These are phyloP conservation scores for Graphium colonna DNA, from an alignment of 2,888 invertebrate species.

Conservation along the genomic window DNA sequence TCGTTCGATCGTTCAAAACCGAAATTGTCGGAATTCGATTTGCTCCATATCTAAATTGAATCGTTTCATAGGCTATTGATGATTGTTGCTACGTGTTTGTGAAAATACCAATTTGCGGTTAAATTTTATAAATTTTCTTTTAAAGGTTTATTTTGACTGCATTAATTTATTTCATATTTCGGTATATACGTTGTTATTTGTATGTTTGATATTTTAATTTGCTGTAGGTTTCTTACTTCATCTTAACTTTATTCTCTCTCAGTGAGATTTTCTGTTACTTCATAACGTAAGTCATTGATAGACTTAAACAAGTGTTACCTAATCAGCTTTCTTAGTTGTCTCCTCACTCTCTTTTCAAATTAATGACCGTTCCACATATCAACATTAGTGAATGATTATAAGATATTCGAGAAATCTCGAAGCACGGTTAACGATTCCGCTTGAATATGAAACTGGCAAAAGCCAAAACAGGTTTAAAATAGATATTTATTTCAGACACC, in stretches of 20 bases:
- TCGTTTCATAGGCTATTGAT: background rate
- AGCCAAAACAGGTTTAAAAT: conserved; percentile 53
- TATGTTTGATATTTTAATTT: too few relatives aligned
- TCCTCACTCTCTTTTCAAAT: conserved; percentile 45
- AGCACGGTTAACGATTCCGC: conserved; percentile 35
- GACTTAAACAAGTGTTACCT: conserved; percentile 13
- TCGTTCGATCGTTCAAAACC: background rate
- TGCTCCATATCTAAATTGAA: background rate
- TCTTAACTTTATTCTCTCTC: conserved; percentile 10
- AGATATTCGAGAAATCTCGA: conserved; percentile 43
- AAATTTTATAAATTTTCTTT: too few relatives aligned
- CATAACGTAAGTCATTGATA: too few relatives aligned
- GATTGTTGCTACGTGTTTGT: too few relatives aligned
- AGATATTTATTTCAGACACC: conserved; percentile 45
- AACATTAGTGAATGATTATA: conserved; percentile 42
- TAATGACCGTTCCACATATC: conserved; percentile 55
- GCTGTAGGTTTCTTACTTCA: too few relatives aligned
- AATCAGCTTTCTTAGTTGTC: conserved; percentile 25
- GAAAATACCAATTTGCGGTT: too few relatives aligned
- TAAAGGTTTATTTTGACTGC: too few relatives aligned
- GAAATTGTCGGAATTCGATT: background rate
- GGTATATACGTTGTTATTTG: too few relatives aligned
- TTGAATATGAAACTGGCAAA: conserved; percentile 34
- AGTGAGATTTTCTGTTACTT: too few relatives aligned
- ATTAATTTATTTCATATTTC: too few relatives aligned